These are phyloP conservation scores for Synodontis membranacea DNA, from an alignment of 2,113 vertebrate genomes.

Conservation along the genomic window DNA sequence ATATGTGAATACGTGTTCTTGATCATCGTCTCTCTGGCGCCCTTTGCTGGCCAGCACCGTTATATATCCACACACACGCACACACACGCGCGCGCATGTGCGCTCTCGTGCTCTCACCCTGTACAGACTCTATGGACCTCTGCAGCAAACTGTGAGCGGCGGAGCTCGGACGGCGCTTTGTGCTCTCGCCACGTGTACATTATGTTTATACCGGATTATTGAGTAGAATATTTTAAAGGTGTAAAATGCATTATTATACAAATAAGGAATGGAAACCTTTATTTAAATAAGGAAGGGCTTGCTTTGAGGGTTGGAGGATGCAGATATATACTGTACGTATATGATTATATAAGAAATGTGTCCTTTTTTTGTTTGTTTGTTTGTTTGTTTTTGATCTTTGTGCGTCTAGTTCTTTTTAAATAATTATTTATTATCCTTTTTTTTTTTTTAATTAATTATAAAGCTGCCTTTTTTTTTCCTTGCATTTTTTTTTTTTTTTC, in stretches of 20 bases:
- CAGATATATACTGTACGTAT: conserved; percentile 24
- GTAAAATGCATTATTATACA: conserved; percentile 12
- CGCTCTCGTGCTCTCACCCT: conserved; percentile 1
- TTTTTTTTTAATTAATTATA: conserved; percentile 46
- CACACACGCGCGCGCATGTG: background rate
- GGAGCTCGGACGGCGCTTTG: conserved; percentile 52
- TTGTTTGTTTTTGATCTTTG: conserved; percentile 25
- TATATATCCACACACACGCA: too few species aligned
- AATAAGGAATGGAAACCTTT: conserved; percentile 3
- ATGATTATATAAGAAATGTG: conserved; percentile 36
- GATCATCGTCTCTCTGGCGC: background rate
- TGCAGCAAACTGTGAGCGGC: conserved; percentile 76
- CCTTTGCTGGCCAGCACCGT: background rate
- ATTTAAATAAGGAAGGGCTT: conserved; percentile 53
- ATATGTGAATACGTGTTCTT: too few species aligned
- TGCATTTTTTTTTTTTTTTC: conserved; percentile 40
- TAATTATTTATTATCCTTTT: background rate
- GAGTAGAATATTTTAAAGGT: conserved; percentile 56
- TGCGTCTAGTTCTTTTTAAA: conserved; percentile 49
- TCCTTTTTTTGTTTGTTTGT: conserved; percentile 58
- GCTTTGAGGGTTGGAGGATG: conserved; percentile 12
- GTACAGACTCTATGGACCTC: conserved; percentile 67
- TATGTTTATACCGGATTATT: conserved; percentile 68
- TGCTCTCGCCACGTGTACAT: conserved; percentile 69
- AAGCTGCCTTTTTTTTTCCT: conserved; percentile 10